phyloP scores from a whole-genome alignment of 1,140 invertebrate species.

The Tyrophagus putrescentiae region DNA sequence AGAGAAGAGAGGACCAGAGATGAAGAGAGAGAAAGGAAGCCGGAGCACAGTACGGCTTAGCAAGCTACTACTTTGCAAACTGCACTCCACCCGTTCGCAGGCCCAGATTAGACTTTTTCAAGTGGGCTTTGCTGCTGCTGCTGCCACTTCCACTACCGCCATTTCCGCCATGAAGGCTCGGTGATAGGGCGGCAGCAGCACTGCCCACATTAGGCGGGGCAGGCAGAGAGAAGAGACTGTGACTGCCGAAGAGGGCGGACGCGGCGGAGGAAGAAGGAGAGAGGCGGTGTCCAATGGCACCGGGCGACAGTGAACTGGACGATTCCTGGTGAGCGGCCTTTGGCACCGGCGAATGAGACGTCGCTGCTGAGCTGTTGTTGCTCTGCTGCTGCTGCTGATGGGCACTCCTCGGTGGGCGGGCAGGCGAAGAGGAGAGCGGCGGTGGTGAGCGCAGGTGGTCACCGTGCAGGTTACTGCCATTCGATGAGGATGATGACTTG shows the following conservation, averaged over 20 bases:
- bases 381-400: background rate
- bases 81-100: background rate
- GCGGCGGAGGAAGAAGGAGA: background rate
- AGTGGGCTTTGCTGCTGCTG: background rate
- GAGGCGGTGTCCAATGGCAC: background rate
- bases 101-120: background rate
- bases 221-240: background rate
- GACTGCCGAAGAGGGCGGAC: background rate
- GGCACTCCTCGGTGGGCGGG: too few species aligned
- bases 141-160: too few species aligned
- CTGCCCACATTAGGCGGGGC: background rate
- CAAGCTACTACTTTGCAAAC: conserved; percentile 9
- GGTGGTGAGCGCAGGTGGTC: background rate
- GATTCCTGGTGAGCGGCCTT: background rate
- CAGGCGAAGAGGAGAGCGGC: background rate
- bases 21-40: too few species aligned
- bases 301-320: background rate
- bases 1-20: too few species aligned
- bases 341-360: too few species aligned
- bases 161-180: too few species aligned
- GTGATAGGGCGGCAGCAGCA: background rate
- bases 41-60: too few species aligned
- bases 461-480: background rate
- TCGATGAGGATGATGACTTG: background rate
- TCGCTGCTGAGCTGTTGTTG: background rate